Evolutionary conservation across 2,113 vertebrate genomes (phyloP).

Genomic region (Ardeotis arabs): DNA sequence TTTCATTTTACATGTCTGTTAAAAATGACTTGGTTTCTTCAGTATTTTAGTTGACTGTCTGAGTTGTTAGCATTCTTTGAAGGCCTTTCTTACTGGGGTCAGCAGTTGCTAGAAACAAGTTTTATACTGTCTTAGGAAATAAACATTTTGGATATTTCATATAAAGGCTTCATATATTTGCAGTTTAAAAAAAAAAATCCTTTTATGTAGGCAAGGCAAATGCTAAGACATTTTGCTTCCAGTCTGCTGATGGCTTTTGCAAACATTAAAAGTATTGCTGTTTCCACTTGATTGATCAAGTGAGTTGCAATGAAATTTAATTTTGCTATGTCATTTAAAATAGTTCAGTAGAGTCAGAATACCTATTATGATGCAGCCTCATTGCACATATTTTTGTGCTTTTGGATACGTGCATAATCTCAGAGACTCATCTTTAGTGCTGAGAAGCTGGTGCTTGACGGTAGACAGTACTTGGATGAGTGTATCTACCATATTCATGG

Average conservation of each 20-base stretch:
- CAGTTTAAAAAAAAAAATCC: not conserved
- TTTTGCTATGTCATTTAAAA: constrained; percentile 10
- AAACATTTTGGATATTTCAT: constrained; percentile 12
- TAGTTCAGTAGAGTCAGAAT: not conserved
- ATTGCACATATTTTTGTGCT: not conserved
- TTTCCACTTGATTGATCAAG: constrained; percentile 58
- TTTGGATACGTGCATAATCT: not conserved
- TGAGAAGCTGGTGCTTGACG: not conserved
- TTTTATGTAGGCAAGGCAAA: constrained; percentile 5
- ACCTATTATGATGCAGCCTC: not conserved
- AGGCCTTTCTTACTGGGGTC: not conserved
- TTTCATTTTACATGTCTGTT: not conserved
- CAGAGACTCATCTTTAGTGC: not conserved
- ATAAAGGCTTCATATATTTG: constrained; percentile 19
- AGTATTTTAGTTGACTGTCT: not conserved
- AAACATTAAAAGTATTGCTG: constrained; percentile 5
- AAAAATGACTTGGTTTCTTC: not conserved
- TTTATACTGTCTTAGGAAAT: not conserved
- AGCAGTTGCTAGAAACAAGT: not conserved
- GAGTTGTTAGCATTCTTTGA: not conserved
- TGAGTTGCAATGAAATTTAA: constrained; percentile 31
- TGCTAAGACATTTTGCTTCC: not conserved
- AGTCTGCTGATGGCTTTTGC: constrained; percentile 13
- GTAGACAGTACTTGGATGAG: not conserved
- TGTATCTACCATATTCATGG: not conserved